These are phyloP conservation scores for Drosophila dives DNA, from an alignment of 2,888 invertebrate species.

Conservation along the genomic window DNA sequence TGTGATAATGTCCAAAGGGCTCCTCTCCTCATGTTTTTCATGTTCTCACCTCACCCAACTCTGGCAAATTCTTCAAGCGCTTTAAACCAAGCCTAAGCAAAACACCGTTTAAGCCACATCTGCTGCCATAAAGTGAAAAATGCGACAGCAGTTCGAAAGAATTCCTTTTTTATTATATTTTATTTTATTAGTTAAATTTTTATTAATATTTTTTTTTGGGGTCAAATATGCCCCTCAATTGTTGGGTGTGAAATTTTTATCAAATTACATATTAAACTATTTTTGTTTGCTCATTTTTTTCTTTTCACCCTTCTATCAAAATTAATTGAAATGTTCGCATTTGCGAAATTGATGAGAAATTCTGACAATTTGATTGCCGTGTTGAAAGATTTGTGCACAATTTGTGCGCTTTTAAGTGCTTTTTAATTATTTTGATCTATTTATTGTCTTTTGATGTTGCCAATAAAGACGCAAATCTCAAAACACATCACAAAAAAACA, in stretches of 20 bases:
- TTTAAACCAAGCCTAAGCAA: constrained; percentile 40
- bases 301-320: background rate
- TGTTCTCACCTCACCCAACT: constrained; percentile 47
- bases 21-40: constrained; percentile 27
- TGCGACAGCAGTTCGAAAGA: background rate
- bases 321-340: constrained; percentile 48
- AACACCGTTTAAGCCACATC: constrained; percentile 24
- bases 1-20: constrained; percentile 67
- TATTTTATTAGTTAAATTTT: background rate
- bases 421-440: constrained; percentile 39
- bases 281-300: background rate
- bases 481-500: background rate
- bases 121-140: background rate
- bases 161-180: background rate
- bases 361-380: constrained; percentile 44
- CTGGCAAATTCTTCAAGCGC: background rate
- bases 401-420: constrained; percentile 26
- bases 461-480: constrained; percentile 14
- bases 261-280: constrained; percentile 17
- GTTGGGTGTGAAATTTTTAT: constrained; percentile 20
- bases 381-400: constrained; percentile 67
- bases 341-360: constrained; percentile 45
- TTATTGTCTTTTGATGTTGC: constrained; percentile 35
- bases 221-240: constrained; percentile 13
- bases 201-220: background rate